A percentile compares a stretch with the other conserved stretches of the same genome.
phyloP scores from a whole-genome alignment of 2,113 vertebrate genomes.

The Hydropotes inermis region DNA sequence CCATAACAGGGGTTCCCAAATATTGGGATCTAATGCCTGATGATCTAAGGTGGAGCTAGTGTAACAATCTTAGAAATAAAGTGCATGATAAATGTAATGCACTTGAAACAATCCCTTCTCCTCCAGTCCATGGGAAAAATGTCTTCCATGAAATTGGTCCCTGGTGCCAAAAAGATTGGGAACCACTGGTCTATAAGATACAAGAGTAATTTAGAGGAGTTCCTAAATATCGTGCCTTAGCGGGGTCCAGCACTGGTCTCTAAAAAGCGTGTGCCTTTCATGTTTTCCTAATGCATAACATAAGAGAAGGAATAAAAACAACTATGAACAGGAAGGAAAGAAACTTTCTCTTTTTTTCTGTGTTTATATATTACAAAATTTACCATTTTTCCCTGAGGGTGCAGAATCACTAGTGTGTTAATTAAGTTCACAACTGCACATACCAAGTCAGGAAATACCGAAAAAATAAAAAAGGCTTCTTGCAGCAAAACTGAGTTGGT shows the following conservation, averaged over 20 bases:
- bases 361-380: constrained; percentile 66
- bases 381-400: constrained; percentile 54
- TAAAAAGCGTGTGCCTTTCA: background rate
- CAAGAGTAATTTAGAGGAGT: background rate
- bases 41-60: background rate
- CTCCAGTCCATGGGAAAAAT: background rate
- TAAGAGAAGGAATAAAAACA: background rate
- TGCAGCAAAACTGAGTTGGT: constrained; percentile 11
- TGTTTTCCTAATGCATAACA: background rate
- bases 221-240: background rate
- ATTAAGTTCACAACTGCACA: constrained; percentile 65
- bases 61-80: background rate
- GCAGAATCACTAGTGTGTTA: constrained; percentile 62
- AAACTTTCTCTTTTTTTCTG: constrained; percentile 27
- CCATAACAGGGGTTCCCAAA: background rate
- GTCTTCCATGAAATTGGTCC: background rate
- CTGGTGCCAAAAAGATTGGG: background rate
- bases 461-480: constrained; percentile 16
- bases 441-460: constrained; percentile 68
- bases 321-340: constrained; percentile 11
- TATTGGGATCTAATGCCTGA: background rate
- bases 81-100: background rate
- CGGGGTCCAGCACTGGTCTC: background rate
- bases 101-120: background rate
- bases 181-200: background rate